These are phyloP conservation scores for Etheostoma perlongum DNA, from an alignment of 2,797 vertebrate genomes.

Conservation along the genomic window DNA sequence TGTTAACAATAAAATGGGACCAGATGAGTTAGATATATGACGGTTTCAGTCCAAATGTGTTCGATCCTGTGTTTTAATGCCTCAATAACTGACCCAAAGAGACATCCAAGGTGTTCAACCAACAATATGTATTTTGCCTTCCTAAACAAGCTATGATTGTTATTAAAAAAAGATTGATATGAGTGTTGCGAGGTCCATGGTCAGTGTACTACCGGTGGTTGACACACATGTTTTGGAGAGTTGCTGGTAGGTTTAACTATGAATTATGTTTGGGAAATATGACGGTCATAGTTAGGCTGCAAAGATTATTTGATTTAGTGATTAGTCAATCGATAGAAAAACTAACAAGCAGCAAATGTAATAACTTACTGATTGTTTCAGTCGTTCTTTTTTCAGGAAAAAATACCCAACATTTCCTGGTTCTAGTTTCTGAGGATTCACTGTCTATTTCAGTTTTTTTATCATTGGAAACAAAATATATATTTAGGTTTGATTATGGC, in stretches of 20 bases:
- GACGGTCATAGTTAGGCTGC: too few species aligned
- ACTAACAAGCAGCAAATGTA: background rate
- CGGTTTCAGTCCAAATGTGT: background rate
- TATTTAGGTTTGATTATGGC: background rate
- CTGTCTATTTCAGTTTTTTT: background rate
- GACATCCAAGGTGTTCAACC: background rate
- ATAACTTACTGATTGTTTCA: background rate
- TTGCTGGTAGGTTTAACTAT: too few species aligned
- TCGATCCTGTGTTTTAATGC: background rate
- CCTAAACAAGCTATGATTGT: background rate
- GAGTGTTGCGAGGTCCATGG: background rate
- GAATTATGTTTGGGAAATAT: too few species aligned
- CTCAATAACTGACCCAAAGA: background rate
- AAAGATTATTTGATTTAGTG: background rate
- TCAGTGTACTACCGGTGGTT: too few species aligned
- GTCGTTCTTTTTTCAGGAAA: background rate
- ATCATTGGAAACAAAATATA: background rate
- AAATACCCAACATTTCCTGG: background rate
- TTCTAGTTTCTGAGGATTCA: background rate
- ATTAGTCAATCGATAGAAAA: background rate
- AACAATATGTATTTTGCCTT: background rate
- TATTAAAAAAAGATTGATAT: background rate
- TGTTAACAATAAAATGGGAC: constrained; percentile 21
- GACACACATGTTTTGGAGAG: too few species aligned
- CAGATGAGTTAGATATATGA: constrained; percentile 9